A percentile compares a stretch with the other conserved stretches of the same genome.
phyloP scores from a whole-genome alignment of 2,888 invertebrate genomes.

The Timema podura region DNA sequence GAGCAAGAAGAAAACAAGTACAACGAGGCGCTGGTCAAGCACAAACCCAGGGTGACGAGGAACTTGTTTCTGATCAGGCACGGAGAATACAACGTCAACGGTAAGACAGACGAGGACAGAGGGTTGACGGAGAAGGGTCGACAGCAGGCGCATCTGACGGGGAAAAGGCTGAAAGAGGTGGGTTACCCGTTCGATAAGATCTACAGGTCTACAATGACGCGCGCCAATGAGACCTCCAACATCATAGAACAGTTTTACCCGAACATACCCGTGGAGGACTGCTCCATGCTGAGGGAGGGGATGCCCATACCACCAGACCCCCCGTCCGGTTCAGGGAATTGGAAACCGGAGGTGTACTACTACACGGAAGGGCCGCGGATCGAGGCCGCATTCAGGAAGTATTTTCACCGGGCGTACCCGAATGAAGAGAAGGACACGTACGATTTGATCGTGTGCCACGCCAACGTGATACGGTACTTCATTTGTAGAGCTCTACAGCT shows the following conservation, averaged over 20 bases:
- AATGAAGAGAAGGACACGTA: conserved; percentile 77
- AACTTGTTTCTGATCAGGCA: conserved; percentile 89
- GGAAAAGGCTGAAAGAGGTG: conserved; percentile 65
- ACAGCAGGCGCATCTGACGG: conserved; percentile 82
- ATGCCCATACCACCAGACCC: conserved; percentile 94
- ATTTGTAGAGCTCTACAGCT: conserved; percentile 96
- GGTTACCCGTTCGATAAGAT: conserved; percentile 75
- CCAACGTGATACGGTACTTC: conserved; percentile 94
- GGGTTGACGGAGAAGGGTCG: conserved; percentile 69
- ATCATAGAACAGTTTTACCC: conserved; percentile 71
- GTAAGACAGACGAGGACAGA: conserved; percentile 66
- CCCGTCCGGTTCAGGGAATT: conserved; percentile 64
- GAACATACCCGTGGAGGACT: conserved; percentile 55
- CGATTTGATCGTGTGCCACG: conserved; percentile 93
- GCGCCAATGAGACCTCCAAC: conserved; percentile 87
- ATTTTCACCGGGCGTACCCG: conserved; percentile 84
- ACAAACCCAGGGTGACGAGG: conserved; percentile 60
- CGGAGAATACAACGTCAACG: conserved; percentile 85
- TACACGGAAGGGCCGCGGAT: conserved; percentile 89
- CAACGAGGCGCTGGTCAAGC: no score
- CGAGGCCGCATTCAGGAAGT: conserved; percentile 91
- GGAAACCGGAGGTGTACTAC: conserved; percentile 90
- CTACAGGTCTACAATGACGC: conserved; percentile 85
- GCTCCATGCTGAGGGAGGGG: conserved; percentile 82
- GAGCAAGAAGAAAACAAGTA: no score